These are phyloP conservation scores for Scrobipalpa costella DNA, from an alignment of 2,888 invertebrate species.

Conservation along the genomic window DNA sequence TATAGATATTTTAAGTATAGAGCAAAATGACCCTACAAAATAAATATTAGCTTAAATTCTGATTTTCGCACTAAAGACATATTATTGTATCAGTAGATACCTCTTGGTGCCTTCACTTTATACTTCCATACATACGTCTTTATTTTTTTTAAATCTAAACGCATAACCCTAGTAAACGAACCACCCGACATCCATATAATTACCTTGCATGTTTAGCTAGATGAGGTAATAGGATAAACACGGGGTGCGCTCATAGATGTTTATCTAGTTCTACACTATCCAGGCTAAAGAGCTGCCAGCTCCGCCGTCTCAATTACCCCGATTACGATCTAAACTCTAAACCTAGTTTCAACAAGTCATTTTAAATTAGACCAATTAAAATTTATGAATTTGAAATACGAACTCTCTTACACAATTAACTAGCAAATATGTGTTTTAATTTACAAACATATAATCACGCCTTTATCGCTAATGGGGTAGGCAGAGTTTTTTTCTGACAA, in stretches of 20 bases:
- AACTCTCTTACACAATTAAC: conserved; percentile 13
- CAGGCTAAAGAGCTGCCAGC: conserved; percentile 7
- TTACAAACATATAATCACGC: too few species aligned
- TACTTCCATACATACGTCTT: not conserved
- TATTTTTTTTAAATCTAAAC: not conserved
- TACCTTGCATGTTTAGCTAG: conserved; percentile 26
- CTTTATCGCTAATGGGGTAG: too few species aligned
- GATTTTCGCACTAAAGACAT: too few species aligned
- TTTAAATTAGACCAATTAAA: conserved; percentile 12
- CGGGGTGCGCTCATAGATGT: conserved; percentile 16
- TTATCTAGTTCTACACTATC: conserved; percentile 23
- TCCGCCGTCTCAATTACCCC: conserved; percentile 14
- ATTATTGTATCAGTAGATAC: too few species aligned
- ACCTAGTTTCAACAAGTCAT: conserved; percentile 18
- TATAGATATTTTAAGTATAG: too few species aligned
- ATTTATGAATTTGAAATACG: conserved; percentile 20
- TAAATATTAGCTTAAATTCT: too few species aligned
- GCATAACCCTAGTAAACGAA: conserved; percentile 21
- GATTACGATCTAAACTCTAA: conserved; percentile 15
- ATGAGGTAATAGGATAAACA: conserved; percentile 28
- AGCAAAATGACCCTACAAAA: too few species aligned
- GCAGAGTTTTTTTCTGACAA: too few species aligned
- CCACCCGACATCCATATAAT: conserved; percentile 25
- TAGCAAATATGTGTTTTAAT: conserved; percentile 15
- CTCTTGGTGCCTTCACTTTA: not conserved